Evolutionary conservation across 2,797 vertebrate species (phyloP).

Genomic region (Parauchenoglanis punctatus): DNA sequence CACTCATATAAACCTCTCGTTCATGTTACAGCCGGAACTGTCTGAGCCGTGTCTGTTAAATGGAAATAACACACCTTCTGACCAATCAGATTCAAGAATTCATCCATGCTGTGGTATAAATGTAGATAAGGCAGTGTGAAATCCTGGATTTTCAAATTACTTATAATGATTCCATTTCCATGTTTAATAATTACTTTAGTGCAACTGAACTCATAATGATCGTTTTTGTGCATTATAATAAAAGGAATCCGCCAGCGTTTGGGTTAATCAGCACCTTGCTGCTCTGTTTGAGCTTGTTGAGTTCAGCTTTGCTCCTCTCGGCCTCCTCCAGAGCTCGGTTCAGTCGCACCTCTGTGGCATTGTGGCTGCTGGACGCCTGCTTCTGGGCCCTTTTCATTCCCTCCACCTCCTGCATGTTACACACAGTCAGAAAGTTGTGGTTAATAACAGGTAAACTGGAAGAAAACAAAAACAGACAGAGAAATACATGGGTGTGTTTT

Average conservation of each 20-base stretch:
- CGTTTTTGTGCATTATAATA: neutral
- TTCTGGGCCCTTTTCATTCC: slow-evolving; percentile 81
- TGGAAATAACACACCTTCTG: neutral
- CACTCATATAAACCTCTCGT: too few species aligned
- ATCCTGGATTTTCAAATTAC: neutral
- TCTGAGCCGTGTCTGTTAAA: too few species aligned
- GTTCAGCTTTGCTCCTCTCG: slow-evolving; percentile 82
- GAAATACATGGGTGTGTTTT: too few species aligned
- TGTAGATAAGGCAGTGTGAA: too few species aligned
- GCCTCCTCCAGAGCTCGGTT: slow-evolving; percentile 91
- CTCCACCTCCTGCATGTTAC: slow-evolving; percentile 83
- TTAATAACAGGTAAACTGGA: neutral
- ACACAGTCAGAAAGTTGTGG: slow-evolving; percentile 1
- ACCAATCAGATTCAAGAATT: neutral
- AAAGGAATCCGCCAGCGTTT: neutral
- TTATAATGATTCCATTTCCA: neutral
- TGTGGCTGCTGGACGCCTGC: slow-evolving; percentile 79
- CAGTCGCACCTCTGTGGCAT: slow-evolving; percentile 83
- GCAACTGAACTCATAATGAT: neutral
- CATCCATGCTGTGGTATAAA: neutral
- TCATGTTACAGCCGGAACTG: too few species aligned
- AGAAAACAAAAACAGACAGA: neutral
- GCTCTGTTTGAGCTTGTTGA: slow-evolving; percentile 83
- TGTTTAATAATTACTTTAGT: neutral
- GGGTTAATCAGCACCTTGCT: slow-evolving; percentile 78